Base-by-base conservation (phyloP, 2,797 vertebrate genomes). In the Cirrhinus molitorella region DNA sequence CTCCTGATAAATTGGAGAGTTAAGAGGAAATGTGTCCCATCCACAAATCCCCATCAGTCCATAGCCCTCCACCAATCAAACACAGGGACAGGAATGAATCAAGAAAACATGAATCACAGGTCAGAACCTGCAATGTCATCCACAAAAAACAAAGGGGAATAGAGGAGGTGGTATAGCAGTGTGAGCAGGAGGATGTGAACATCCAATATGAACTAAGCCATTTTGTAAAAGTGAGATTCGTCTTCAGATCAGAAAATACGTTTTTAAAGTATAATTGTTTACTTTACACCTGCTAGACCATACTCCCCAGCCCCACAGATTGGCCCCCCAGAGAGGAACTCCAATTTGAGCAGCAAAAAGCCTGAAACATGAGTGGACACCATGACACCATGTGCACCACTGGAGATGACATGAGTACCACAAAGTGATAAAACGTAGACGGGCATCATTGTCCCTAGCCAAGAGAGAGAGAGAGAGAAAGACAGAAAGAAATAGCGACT, bases 331-430 rank as follows among this genome's bases (percentile, higher is more conserved):
- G 86, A 84, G 66, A 67, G 92, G 94, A 94, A 91, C 89, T 83
- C 92, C 93, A 93, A 93, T 93, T 93, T 85, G 10, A 80, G 92
- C 86, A 86, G 85, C 85, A 85, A 85, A 57, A 87, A 87, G 93
- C 92, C 94, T 86, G 92, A 89, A 83, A 95, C 93, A 96, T 89
- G 85, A 89, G 94, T 94, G 94, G 91, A 96, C 94, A 95, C 90
- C 88, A 91, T 92, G 94, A 91, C 92, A 87, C 91, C 92, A 87
- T 88, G 88, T 85, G 88, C 82, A 71, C 85, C 79, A 89, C 86
- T 85, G 77, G 53, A 85, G 82, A 89, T 89, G 87, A 87, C 72
- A 88, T 89, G 86, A 87, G 37, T 57, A 88, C 87, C 89, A 93
- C 89, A 93, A 68, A 87, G 87, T 89, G 86, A 92, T 7, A 76